Evolutionary conservation across 2,888 invertebrate species (phyloP).

Genomic region (Euphydryas editha): DNA sequence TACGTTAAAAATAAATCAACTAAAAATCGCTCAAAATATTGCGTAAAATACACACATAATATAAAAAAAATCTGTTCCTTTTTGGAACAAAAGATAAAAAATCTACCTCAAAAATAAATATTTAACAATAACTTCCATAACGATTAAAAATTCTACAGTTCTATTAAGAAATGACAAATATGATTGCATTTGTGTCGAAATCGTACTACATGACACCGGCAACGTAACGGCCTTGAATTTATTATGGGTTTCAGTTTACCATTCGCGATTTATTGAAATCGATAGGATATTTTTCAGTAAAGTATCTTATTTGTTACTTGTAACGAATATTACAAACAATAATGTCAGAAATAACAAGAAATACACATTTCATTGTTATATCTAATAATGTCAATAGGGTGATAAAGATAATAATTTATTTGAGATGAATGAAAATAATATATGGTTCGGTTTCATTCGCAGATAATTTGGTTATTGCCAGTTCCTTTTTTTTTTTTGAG

Average conservation of each 20-base stretch:
- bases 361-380: background rate
- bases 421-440: no score
- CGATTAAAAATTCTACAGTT: constrained; percentile 9
- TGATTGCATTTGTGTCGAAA: constrained; percentile 32
- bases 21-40: background rate
- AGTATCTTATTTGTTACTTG: background rate
- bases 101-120: no score
- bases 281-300: constrained; percentile 16
- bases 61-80: background rate
- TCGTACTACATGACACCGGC: constrained; percentile 24
- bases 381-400: no score
- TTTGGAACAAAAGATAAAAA: no score
- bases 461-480: no score
- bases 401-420: no score
- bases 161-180: constrained; percentile 14
- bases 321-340: background rate
- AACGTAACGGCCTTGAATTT: constrained; percentile 39
- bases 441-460: no score
- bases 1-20: no score
- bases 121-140: background rate
- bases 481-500: no score
- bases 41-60: background rate
- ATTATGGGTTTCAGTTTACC: constrained; percentile 37
- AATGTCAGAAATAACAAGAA: background rate
- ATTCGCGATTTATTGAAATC: constrained; percentile 30